Percentiles rank a stretch among this genome's conserved stretches.
Conservation (phyloP, 2,113 vertebrate genomes). For the Helogale parvula region DNA sequence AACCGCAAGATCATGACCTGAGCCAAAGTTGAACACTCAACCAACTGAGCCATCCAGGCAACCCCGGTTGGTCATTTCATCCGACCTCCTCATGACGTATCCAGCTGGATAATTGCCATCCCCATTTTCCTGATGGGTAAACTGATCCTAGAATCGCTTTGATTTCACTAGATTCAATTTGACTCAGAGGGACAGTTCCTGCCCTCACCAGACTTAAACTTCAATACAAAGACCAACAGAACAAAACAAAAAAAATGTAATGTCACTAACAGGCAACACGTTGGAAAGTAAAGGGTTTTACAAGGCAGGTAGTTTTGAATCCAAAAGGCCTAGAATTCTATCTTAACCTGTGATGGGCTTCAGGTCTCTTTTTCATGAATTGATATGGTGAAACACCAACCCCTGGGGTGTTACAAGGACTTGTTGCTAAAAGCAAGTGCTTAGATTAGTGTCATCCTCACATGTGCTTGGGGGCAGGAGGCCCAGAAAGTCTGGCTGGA, state of each 20-base stretch:
- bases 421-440: background rate
- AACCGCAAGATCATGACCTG: no score
- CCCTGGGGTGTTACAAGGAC: background rate
- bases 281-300: background rate
- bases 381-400: no score
- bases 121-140: background rate
- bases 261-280: no score
- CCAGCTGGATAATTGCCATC: no score
- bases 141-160: background rate
- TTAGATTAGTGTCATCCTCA: no score
- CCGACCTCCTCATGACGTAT: no score
- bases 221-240: background rate
- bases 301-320: background rate
- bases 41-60: no score
- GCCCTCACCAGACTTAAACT: background rate
- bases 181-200: background rate
- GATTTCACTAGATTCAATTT: background rate
- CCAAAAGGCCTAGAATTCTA: background rate
- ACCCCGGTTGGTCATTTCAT: no score
- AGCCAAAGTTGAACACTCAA: no score
- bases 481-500: background rate
- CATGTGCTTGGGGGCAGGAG: background rate
- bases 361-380: background rate
- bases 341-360: background rate
- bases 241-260: background rate